Percentiles rank a stretch among this genome's conserved stretches.
phyloP scores from a whole-genome alignment of 2,888 invertebrate genomes.

The Amiota mariae region DNA sequence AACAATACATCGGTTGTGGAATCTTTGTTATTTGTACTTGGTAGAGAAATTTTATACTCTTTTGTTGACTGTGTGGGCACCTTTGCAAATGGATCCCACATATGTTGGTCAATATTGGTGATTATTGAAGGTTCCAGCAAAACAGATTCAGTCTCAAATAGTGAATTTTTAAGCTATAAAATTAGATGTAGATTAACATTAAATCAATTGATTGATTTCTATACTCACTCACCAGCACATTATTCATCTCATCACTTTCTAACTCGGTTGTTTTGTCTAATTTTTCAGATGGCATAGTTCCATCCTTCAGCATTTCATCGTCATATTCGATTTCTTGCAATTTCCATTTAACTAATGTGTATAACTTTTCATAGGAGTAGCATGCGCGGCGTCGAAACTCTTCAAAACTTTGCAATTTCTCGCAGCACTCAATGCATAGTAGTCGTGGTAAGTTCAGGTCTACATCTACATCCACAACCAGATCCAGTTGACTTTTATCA shows the following conservation, averaged over 20 bases:
- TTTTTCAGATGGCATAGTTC: constrained; percentile 1
- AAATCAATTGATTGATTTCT: background rate
- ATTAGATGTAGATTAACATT: constrained; percentile 4
- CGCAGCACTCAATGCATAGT: constrained; percentile 54
- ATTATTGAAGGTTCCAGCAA: constrained; percentile 35
- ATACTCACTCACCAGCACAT: constrained; percentile 39
- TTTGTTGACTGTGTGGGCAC: background rate
- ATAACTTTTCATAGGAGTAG: constrained; percentile 50
- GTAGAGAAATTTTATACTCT: background rate
- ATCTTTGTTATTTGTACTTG: background rate
- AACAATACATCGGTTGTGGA: background rate
- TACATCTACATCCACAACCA: too few relatives aligned
- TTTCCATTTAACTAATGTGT: constrained; percentile 41
- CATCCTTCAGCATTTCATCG: constrained; percentile 25
- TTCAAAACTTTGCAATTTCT: constrained; percentile 49
- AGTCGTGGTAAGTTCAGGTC: constrained; percentile 46
- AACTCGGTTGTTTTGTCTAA: background rate
- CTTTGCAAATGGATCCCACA: constrained; percentile 57
- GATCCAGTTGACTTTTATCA: too few relatives aligned
- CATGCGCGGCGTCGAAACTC: constrained; percentile 54
- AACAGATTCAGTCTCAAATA: constrained; percentile 55
- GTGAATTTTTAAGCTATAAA: constrained; percentile 45
- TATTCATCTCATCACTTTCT: constrained; percentile 40
- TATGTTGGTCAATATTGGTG: constrained; percentile 31
- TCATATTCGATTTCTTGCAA: constrained; percentile 48